Base-by-base conservation (phyloP, 2,113 vertebrate genomes). In the Cacatua alba region DNA sequence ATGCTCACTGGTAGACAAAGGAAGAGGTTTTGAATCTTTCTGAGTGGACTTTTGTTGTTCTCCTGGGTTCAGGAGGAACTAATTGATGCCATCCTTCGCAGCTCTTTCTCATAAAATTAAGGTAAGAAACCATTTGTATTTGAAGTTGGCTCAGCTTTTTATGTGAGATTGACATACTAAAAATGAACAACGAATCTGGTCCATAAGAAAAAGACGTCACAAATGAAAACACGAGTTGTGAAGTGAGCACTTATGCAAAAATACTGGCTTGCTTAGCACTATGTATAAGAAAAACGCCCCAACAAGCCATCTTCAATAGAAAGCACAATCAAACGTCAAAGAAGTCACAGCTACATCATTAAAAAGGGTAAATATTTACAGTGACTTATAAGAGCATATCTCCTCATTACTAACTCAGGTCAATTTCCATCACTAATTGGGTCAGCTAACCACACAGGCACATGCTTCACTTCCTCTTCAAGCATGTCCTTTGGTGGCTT, bases 401-500 rank as follows among this genome's bases (percentile, higher is more conserved):
- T 46, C 17, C 51, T 84, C 13, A 21, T 67, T 76, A 65, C 88
- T 78, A 84, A 95, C 75, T 75, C 48, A 71, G 65, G 80, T 51
- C 15, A 68, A 63, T 75, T 93, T 94, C 57, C 55, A 91, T 62
- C 76, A 76, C 69, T 65, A 96, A 94, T 76, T 88, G 81, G 94
- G 96, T 94, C 90, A 71, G 39, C 46, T 78, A 94, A 88, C 95
- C 96, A 84, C 88, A 83, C 93, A 60, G 65, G 64, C 80, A 94
- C 82, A 29, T 48, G 72, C 31, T 82, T 75, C 69, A 68, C 21
- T 94, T 97, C 90, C 88, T 93, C 41, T 93, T 80, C 46, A 85
- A 62, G n/a, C 11, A 24, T 3, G 33, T 31, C 29, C 19, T 96
- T 94, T 62, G 79, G 9, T 76, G 55, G 25, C 52, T 96, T 97